Conservation (phyloP, 2,888 invertebrate species). For the Drosophila anomelani region DNA sequence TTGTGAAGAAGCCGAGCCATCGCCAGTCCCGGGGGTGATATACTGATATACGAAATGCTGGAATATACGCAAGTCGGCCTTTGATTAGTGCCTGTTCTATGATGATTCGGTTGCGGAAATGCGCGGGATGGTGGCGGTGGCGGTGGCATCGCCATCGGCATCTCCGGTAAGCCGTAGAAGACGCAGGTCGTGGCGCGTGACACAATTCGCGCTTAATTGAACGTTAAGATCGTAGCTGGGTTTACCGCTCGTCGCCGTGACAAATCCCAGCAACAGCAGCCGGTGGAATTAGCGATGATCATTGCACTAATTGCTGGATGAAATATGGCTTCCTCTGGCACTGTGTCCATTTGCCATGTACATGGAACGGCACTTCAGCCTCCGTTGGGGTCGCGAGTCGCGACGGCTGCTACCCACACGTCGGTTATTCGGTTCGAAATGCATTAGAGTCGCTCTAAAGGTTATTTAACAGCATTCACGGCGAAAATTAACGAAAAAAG, state of each 20-base stretch:
- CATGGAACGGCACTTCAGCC: neutral
- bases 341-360: conserved; percentile 63
- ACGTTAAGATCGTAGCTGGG: conserved; percentile 62
- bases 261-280: conserved; percentile 16
- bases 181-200: conserved; percentile 60
- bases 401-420: conserved; percentile 1
- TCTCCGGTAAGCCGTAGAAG: conserved; percentile 9
- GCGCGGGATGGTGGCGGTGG: conserved; percentile 1
- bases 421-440: neutral
- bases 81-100: conserved; percentile 26
- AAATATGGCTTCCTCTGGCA: conserved; percentile 83
- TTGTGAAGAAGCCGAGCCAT: conserved; percentile 31
- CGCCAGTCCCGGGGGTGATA: conserved; percentile 33
- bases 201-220: conserved; percentile 73
- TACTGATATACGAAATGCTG: conserved; percentile 61
- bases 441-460: neutral
- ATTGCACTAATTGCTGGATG: conserved; percentile 66
- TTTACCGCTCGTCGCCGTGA: conserved; percentile 19
- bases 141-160: neutral
- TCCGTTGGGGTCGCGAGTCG: neutral
- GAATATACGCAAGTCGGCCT: conserved; percentile 66
- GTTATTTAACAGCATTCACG: neutral
- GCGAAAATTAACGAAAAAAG: neutral
- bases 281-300: conserved; percentile 38
- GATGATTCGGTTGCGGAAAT: conserved; percentile 29